phyloP scores from a whole-genome alignment of 2,888 invertebrate species.

The Odontomyia ornata region DNA sequence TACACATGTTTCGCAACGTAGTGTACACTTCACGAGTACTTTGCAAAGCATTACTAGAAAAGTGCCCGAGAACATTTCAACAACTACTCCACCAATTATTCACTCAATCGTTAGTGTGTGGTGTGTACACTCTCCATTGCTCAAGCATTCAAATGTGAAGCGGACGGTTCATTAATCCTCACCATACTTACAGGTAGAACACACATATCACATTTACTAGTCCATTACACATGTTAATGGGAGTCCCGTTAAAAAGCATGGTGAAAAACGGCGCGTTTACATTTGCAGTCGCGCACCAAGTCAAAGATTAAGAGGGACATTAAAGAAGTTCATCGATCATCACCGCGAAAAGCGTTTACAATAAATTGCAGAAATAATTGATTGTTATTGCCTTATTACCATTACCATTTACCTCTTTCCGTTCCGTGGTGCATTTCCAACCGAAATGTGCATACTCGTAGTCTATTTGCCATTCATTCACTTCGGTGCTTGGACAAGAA shows the following conservation, averaged over 20 bases:
- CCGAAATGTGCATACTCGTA: constrained; percentile 37
- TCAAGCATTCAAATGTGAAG: not conserved
- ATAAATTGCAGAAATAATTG: constrained; percentile 66
- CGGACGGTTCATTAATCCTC: constrained; percentile 24
- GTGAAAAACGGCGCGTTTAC: constrained; percentile 49
- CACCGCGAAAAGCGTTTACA: constrained; percentile 62
- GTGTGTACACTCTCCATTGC: not conserved
- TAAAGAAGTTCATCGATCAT: constrained; percentile 65
- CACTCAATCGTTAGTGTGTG: not conserved
- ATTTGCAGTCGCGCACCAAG: constrained; percentile 51
- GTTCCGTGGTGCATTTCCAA: constrained; percentile 46
- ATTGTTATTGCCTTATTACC: constrained; percentile 60
- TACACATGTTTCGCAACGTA: too few relatives aligned
- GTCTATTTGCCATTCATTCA: constrained; percentile 47
- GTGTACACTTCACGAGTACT: too few relatives aligned
- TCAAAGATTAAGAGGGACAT: constrained; percentile 64
- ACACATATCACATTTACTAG: constrained; percentile 31
- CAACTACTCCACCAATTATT: constrained; percentile 13
- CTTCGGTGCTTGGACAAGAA: not conserved
- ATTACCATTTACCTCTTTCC: constrained; percentile 37
- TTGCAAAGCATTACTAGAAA: not conserved
- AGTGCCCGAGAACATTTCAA: constrained; percentile 11
- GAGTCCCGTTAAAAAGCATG: constrained; percentile 33
- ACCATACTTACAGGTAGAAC: constrained; percentile 6
- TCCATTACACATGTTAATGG: constrained; percentile 39